Conservation (phyloP, 2,113 vertebrate species). For the Ellobius talpinus region DNA sequence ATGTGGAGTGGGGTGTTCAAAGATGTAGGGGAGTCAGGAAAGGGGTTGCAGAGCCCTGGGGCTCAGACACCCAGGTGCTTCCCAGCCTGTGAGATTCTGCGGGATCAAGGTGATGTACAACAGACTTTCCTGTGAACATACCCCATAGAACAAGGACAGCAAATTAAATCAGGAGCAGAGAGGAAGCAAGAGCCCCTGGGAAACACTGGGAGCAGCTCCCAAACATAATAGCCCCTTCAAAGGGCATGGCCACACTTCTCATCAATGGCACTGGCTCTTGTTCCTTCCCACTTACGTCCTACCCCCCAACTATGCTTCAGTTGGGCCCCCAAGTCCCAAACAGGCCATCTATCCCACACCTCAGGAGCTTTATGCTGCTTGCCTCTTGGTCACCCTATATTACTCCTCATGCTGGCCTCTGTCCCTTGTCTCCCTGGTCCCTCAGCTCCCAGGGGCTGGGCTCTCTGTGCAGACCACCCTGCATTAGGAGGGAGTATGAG, state of each 20-base stretch:
- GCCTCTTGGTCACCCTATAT: accelerated
- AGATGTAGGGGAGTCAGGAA: not conserved
- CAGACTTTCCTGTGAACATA: accelerated
- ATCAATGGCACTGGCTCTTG: accelerated
- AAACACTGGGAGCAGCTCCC: accelerated
- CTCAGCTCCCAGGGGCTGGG: not conserved
- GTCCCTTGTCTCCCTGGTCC: too few species aligned
- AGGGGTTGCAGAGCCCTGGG: accelerated
- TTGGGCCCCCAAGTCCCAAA: too few species aligned
- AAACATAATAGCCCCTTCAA: too few species aligned
- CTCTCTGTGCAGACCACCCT: not conserved
- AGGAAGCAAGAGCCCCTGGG: accelerated
- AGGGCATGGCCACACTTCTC: accelerated
- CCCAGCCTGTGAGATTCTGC: not conserved
- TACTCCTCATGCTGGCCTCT: not conserved
- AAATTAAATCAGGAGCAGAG: not conserved
- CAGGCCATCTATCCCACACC: not conserved
- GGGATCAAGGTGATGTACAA: not conserved
- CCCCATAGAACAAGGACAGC: accelerated
- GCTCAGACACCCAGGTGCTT: accelerated
- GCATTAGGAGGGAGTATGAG: too few species aligned
- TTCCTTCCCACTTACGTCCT: not conserved
- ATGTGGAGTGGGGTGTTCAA: too few species aligned
- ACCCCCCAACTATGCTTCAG: too few species aligned
- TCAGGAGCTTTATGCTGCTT: accelerated